These are phyloP conservation scores for Luscinia luscinia DNA, from an alignment of 2,797 vertebrate genomes.

Conservation along the genomic window DNA sequence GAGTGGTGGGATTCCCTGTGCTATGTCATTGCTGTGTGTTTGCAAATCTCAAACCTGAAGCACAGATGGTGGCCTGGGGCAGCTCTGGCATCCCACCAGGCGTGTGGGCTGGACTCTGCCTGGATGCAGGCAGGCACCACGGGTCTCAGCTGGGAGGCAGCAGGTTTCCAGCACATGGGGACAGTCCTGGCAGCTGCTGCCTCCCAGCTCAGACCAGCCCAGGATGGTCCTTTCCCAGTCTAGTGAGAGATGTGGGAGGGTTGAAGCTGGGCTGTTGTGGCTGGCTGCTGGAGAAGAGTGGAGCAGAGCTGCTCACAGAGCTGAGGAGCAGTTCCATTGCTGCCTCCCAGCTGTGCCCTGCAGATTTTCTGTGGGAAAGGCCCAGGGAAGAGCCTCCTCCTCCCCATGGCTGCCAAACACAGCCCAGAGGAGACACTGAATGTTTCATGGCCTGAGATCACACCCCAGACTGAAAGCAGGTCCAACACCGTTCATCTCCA, in stretches of 20 bases:
- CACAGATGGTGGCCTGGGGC: background rate
- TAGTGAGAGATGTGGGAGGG: rapidly evolving
- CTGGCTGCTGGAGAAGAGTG: background rate
- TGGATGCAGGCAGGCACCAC: background rate
- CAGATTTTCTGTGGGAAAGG: background rate
- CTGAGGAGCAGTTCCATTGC: background rate
- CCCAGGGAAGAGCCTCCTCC: background rate
- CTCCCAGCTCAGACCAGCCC: background rate
- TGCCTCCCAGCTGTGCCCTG: background rate
- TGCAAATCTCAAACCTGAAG: background rate
- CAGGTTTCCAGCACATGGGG: background rate
- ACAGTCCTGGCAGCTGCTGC: background rate
- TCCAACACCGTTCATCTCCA: background rate
- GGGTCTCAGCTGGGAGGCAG: background rate
- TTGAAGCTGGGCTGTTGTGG: background rate
- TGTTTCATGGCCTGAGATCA: background rate
- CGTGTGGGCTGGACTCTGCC: rapidly evolving
- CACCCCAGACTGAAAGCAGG: background rate
- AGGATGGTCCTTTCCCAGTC: background rate
- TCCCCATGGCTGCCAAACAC: rapidly evolving
- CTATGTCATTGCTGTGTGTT: background rate
- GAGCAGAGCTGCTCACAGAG: background rate
- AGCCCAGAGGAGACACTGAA: background rate
- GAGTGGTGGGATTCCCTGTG: background rate
- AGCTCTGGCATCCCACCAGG: background rate